phyloP scores from a whole-genome alignment of 1,140 invertebrate genomes.

The Aphelinus atriplicis region DNA sequence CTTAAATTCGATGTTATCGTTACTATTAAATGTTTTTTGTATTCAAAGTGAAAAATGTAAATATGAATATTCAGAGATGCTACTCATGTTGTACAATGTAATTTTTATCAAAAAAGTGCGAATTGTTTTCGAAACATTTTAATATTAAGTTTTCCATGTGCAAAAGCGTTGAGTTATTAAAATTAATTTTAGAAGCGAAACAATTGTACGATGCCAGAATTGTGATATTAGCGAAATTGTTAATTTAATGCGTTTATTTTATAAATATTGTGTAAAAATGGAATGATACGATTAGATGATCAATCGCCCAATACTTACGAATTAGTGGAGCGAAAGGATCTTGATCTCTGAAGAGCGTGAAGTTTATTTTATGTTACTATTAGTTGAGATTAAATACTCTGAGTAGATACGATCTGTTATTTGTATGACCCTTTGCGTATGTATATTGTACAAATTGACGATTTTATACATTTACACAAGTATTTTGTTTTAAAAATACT shows the following conservation, averaged over 20 bases:
- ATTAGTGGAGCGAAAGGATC: slow-evolving; percentile 41
- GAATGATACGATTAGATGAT: slow-evolving; percentile 9
- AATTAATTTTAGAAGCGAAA: slow-evolving; percentile 30
- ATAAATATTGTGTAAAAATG: slow-evolving; percentile 30
- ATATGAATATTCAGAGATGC: slow-evolving; percentile 24
- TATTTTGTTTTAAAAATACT: slow-evolving; percentile 67
- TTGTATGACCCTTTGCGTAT: slow-evolving; percentile 39
- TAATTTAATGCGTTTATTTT: slow-evolving; percentile 18
- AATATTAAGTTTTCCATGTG: slow-evolving; percentile 28
- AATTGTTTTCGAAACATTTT: slow-evolving; percentile 38
- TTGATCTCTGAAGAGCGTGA: slow-evolving; percentile 60
- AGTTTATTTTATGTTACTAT: slow-evolving; percentile 58
- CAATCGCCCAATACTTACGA: slow-evolving; percentile 1
- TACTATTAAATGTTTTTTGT: background rate
- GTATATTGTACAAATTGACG: slow-evolving; percentile 53
- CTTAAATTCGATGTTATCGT: slow-evolving; percentile 3
- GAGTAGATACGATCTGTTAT: slow-evolving; percentile 10
- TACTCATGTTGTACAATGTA: slow-evolving; percentile 32
- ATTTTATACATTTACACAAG: slow-evolving; percentile 59
- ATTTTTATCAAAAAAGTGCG: slow-evolving; percentile 27
- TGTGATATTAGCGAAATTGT: slow-evolving; percentile 61
- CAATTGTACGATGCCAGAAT: slow-evolving; percentile 47
- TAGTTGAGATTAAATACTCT: slow-evolving; percentile 30
- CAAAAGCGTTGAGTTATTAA: slow-evolving; percentile 32
- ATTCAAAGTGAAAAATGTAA: slow-evolving; percentile 13